Evolutionary conservation across 2,113 vertebrate species (phyloP), one percentile per base, ranked within the genome.

Genomic region (Climacteris rufus): DNA sequence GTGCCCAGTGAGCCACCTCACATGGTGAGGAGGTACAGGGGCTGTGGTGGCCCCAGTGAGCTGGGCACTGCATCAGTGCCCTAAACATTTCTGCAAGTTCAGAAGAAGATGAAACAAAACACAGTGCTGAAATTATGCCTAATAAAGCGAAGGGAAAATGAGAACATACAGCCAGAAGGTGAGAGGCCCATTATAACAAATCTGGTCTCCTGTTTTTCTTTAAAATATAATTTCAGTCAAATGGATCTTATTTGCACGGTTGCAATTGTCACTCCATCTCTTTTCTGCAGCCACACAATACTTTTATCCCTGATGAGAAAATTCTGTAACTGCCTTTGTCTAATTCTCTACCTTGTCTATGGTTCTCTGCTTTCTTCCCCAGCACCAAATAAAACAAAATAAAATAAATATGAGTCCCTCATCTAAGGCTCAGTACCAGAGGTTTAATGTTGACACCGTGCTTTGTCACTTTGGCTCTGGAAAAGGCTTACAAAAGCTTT

Each of bases 401-500:
- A 37, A 84, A 70, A 85, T 65, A 89, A 85, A 87, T 50, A 76
- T 33, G 39, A 78, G 87, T n/a, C 68, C 71, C 76, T 94, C 89
- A 79, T 83, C 75, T 71, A 61, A 71, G 75, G 95, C 75, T 83
- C 54, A 83, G 80, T 60, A 91, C 23, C 35, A 70, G 79, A 91
- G 90, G 76, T 96, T 90, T 96, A 84, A 83, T 0, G 45, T 78
- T 93, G 94, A 96, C 96, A 96, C 78, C 52, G 79, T 77, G 45
- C 78, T 97, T 95, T 97, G 96, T 97, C 95, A 96, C 94, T 93
- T 85, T 91, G 85, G 88, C 96, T 95, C 60, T 91, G 75, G 89
- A 94, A 96, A 95, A 96, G 93, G 86, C 96, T 96, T 96, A 97
- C 97, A 95, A 97, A 97, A 97, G 94, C 95, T 97, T 97, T 96